These are phyloP conservation scores for Sitta europaea DNA, from an alignment of 2,113 vertebrate species.

Conservation along the genomic window DNA sequence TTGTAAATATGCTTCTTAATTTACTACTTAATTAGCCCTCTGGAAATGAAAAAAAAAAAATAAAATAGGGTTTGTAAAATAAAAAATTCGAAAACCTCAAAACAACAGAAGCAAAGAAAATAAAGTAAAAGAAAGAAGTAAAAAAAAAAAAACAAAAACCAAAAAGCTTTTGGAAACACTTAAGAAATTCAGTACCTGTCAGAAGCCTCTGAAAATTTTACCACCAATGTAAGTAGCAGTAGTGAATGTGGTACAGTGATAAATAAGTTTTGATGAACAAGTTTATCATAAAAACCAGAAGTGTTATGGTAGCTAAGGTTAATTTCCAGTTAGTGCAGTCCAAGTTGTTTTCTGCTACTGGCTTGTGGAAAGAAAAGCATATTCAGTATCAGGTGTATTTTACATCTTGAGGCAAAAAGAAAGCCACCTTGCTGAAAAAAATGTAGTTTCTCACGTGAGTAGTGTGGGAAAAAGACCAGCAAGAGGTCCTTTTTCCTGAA, in stretches of 20 bases:
- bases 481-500: not conserved
- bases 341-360: not conserved
- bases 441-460: not conserved
- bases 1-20: not conserved
- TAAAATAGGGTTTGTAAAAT: not conserved
- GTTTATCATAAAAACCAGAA: not conserved
- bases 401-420: not conserved
- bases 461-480: not conserved
- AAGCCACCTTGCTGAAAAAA: not conserved
- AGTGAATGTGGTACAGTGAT: not conserved
- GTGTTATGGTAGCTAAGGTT: rapidly evolving
- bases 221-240: not conserved
- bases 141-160: rapidly evolving
- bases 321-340: not conserved
- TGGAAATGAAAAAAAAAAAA: not conserved
- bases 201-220: not conserved
- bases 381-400: not conserved
- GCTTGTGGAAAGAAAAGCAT: not conserved
- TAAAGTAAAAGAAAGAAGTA: not conserved
- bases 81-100: not conserved
- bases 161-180: not conserved
- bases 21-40: not conserved
- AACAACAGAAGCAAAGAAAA: not conserved
- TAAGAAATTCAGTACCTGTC: not conserved
- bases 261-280: not conserved